A percentile compares a stretch with the other conserved stretches of the same genome.
Evolutionary conservation across 2,888 invertebrate species (phyloP).

Genomic region (Netelia fuscicornis): DNA sequence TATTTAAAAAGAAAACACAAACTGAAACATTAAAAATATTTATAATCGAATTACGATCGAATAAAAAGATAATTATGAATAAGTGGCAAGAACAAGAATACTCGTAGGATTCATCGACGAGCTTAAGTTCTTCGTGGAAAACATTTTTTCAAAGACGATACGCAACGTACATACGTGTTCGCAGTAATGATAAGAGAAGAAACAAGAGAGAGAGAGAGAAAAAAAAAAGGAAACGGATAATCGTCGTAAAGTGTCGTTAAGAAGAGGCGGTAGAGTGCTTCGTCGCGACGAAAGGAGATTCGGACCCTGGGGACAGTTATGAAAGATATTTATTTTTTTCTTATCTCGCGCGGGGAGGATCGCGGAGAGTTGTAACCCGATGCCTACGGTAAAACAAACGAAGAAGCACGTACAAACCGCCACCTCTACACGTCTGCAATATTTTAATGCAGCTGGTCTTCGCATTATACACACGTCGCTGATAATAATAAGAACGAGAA

Average conservation of each 20-base stretch:
- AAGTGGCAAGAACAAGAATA: background rate
- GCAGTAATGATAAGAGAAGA: background rate
- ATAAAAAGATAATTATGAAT: background rate
- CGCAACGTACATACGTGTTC: background rate
- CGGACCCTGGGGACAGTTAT: conserved; percentile 53
- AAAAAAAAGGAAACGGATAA: background rate
- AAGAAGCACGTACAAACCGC: background rate
- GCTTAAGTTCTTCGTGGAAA: conserved; percentile 31
- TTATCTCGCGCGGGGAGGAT: conserved; percentile 40
- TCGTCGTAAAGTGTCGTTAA: conserved; percentile 59
- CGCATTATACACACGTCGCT: too few species aligned
- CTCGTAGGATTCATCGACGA: background rate
- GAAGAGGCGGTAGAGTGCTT: conserved; percentile 40
- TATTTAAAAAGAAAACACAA: too few species aligned
- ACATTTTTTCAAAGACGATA: conserved; percentile 43
- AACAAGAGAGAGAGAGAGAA: background rate
- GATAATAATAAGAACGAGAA: too few species aligned
- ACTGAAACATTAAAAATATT: too few species aligned
- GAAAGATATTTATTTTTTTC: conserved; percentile 59
- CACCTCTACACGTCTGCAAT: background rate
- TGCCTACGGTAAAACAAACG: conserved; percentile 20
- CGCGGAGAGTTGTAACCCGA: conserved; percentile 45
- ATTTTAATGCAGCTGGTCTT: background rate
- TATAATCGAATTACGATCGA: background rate
- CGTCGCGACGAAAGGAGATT: conserved; percentile 64